Evolutionary conservation across 1,140 invertebrate species (phyloP).

Genomic region (Sesamia nonagrioides): DNA sequence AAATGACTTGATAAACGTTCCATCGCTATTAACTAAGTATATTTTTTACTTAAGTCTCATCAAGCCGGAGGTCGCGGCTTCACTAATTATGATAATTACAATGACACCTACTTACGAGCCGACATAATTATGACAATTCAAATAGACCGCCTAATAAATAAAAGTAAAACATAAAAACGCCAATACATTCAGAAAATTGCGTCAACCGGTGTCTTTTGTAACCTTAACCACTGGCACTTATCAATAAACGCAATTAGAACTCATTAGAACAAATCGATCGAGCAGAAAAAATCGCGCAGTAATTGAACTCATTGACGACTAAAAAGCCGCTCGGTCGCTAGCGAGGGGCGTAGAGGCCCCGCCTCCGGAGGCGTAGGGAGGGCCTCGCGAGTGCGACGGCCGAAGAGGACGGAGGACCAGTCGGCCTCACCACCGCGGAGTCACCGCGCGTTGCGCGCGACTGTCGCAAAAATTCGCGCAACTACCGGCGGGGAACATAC

Average conservation of each 20-base stretch:
- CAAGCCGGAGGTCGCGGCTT: constrained; percentile 9
- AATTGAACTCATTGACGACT: constrained; percentile 64
- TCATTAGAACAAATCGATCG: constrained; percentile 78
- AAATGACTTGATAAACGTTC: neutral
- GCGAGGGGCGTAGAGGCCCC: constrained; percentile 69
- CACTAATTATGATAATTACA: constrained; percentile 39
- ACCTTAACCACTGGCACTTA: constrained; percentile 53
- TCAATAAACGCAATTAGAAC: constrained; percentile 80
- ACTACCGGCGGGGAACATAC: constrained; percentile 33
- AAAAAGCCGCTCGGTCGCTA: constrained; percentile 66
- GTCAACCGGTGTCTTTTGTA: constrained; percentile 31
- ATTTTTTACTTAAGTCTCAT: constrained; percentile 2
- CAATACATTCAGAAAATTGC: constrained; percentile 40
- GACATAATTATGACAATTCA: constrained; percentile 37
- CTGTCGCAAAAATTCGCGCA: constrained; percentile 59
- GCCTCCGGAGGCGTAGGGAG: constrained; percentile 81
- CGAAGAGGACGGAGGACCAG: constrained; percentile 80
- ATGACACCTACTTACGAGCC: constrained; percentile 30
- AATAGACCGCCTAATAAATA: constrained; percentile 38
- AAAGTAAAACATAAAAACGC: constrained; percentile 26
- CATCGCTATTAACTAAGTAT: neutral
- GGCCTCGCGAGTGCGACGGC: constrained; percentile 59
- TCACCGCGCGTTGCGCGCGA: constrained; percentile 73
- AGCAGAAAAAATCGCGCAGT: constrained; percentile 72
- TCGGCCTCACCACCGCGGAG: constrained; percentile 74